phyloP scores from a whole-genome alignment of 64 coral and sea anemone genomes.

The Hydrozoanthus tunicans region DNA sequence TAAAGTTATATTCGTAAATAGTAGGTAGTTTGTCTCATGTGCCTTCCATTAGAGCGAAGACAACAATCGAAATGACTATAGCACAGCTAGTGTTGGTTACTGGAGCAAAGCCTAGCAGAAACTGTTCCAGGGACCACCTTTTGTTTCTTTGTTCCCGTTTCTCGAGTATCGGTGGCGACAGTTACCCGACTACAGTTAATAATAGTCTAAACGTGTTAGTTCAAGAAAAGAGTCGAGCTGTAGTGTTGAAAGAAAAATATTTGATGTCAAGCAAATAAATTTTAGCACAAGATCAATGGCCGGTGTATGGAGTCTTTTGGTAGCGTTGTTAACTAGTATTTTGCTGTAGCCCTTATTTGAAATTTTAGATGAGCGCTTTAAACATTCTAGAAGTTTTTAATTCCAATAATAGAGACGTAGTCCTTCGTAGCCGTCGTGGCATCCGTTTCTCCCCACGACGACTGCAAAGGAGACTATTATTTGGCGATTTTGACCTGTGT shows the following conservation, averaged over 20 bases:
- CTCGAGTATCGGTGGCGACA: not conserved
- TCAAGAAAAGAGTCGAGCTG: slow-evolving; percentile 59
- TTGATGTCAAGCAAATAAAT: slow-evolving; percentile 69
- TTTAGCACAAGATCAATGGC: slow-evolving; percentile 49
- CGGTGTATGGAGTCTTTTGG: not conserved
- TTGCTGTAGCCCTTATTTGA: not conserved
- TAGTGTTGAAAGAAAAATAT: slow-evolving; percentile 43
- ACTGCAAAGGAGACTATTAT: too few relatives aligned
- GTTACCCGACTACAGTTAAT: not conserved
- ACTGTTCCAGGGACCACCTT: not conserved
- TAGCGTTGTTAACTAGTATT: not conserved
- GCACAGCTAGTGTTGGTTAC: not conserved
- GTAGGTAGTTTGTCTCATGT: too few relatives aligned
- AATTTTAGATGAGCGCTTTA: too few relatives aligned
- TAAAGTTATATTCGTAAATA: too few relatives aligned
- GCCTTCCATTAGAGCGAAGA: not conserved
- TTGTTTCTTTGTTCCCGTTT: slow-evolving; percentile 10
- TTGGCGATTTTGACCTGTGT: too few relatives aligned
- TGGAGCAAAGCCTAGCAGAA: not conserved
- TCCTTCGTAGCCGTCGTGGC: too few relatives aligned
- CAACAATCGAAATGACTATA: not conserved
- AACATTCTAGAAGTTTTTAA: too few relatives aligned
- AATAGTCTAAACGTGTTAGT: slow-evolving; percentile 28
- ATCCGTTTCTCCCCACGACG: too few relatives aligned
- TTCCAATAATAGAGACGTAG: too few relatives aligned